Percentiles rank a stretch among this genome's conserved stretches.
Conservation (phyloP, 2,113 vertebrate species). For the Ictalurus punctatus region DNA sequence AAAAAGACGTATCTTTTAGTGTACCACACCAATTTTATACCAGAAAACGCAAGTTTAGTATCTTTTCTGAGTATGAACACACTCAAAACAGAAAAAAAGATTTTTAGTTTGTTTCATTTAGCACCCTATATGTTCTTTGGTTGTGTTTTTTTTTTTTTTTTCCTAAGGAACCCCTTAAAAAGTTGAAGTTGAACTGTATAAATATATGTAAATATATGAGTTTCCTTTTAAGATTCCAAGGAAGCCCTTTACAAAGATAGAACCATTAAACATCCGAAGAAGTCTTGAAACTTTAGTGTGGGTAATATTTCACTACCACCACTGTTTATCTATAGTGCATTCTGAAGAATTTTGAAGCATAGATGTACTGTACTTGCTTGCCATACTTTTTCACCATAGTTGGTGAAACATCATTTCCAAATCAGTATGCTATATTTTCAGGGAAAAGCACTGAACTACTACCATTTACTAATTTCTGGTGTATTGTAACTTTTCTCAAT, state of each 20-base stretch:
- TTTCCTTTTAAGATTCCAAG: neutral
- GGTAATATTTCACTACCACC: neutral
- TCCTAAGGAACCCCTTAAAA: neutral
- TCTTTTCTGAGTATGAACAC: neutral
- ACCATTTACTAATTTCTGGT: neutral
- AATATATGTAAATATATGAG: no score
- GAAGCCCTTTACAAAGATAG: neutral
- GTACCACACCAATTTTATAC: neutral
- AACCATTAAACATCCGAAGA: neutral
- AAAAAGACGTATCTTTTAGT: neutral
- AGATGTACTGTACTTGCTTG: neutral
- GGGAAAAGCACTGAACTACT: neutral
- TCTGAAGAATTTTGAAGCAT: neutral
- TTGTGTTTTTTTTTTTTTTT: neutral
- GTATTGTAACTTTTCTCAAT: conserved; percentile 32
- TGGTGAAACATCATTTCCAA: conserved; percentile 23
- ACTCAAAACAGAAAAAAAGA: neutral
- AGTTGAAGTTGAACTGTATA: neutral
- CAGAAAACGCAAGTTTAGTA: neutral
- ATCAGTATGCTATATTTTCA: conserved; percentile 22
- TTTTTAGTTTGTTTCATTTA: neutral
- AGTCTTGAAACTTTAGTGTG: neutral
- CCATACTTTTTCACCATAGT: conserved; percentile 16
- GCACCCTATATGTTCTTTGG: neutral
- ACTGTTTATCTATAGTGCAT: neutral